Percentiles rank a stretch among this genome's conserved stretches.
Conservation (phyloP, 2,113 vertebrate genomes). For the Megaceryle torquata region DNA sequence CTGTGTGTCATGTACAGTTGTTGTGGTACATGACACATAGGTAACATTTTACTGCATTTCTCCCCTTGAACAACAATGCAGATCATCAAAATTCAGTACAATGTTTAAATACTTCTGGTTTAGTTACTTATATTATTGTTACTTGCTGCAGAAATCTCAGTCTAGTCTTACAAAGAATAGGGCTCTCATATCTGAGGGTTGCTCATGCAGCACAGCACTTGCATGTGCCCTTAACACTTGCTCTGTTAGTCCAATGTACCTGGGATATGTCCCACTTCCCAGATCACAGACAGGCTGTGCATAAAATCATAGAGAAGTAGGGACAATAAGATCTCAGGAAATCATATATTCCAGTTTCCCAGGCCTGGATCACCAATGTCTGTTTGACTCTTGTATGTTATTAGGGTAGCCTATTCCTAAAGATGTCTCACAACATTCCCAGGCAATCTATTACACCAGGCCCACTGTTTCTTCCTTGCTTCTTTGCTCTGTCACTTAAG, state of each 20-base stretch:
- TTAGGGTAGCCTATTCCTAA: not conserved
- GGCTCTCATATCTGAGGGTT: not conserved
- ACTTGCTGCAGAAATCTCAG: not conserved
- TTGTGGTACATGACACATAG: not conserved
- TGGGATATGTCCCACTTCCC: not conserved
- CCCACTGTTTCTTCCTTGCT: not conserved
- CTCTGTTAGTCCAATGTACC: not conserved
- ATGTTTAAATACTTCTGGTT: not conserved
- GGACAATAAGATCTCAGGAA: not conserved
- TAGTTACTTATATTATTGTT: not conserved
- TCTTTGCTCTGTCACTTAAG: not conserved
- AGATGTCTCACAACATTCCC: not conserved
- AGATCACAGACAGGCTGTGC: not conserved
- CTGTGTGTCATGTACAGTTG: not conserved
- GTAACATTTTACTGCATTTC: not conserved
- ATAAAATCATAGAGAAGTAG: not conserved
- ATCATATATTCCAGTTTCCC: not conserved
- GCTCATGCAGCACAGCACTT: not conserved
- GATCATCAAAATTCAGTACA: not conserved
- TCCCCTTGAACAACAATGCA: not conserved
- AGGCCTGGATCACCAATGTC: fast-evolving
- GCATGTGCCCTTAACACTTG: not conserved
- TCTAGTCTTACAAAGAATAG: not conserved
- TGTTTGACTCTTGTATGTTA: not conserved
- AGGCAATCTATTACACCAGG: not conserved